phyloP scores from a whole-genome alignment of 2,797 vertebrate species.

The Apogon talboti region DNA sequence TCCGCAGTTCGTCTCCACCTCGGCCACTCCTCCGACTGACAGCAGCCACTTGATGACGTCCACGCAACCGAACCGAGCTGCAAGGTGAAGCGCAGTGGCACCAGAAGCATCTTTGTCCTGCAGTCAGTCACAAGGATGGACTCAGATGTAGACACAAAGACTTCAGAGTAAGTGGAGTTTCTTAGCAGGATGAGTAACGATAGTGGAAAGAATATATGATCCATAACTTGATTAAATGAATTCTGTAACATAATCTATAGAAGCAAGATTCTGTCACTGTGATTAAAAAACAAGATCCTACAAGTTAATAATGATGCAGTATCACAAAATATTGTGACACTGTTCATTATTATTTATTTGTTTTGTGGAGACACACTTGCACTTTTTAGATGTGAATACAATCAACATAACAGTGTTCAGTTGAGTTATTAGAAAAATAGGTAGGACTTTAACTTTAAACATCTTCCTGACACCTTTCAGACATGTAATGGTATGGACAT shows the following conservation, averaged over 20 bases:
- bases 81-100: constrained; percentile 87
- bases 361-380: too few relatives aligned
- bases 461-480: too few relatives aligned
- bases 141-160: neutral
- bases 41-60: constrained; percentile 86
- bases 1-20: constrained; percentile 82
- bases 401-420: too few relatives aligned
- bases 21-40: constrained; percentile 71
- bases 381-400: too few relatives aligned
- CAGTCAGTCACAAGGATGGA: neutral
- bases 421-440: too few relatives aligned
- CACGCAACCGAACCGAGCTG: constrained; percentile 84
- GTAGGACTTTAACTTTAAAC: too few relatives aligned
- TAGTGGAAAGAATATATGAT: too few relatives aligned
- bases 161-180: constrained; percentile 9
- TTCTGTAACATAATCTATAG: constrained; percentile 29
- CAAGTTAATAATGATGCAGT: too few relatives aligned
- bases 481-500: too few relatives aligned
- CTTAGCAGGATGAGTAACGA: constrained; percentile 32
- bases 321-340: too few relatives aligned
- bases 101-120: constrained; percentile 86
- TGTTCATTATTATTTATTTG: too few relatives aligned
- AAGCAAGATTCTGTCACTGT: constrained; percentile 31
- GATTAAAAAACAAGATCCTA: too few relatives aligned
- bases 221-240: constrained; percentile 10